These are phyloP conservation scores for Aramus guarauna DNA, from an alignment of 2,113 vertebrate species.

Conservation along the genomic window DNA sequence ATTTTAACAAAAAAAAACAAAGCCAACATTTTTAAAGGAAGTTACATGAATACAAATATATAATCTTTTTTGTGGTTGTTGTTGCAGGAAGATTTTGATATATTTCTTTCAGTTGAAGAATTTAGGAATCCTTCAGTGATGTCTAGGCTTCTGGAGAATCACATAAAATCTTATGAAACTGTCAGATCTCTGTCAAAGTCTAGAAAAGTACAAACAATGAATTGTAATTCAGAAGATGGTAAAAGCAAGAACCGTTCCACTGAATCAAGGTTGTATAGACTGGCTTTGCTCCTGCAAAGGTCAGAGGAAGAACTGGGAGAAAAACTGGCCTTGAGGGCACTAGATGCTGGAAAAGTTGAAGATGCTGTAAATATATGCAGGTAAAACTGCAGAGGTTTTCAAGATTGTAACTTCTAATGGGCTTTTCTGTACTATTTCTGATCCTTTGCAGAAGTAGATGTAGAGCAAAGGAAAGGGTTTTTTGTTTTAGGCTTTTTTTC, in stretches of 20 bases:
- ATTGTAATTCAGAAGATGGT: constrained; percentile 46
- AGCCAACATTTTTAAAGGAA: background rate
- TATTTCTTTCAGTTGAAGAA: constrained; percentile 85
- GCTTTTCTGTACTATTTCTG: background rate
- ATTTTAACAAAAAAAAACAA: background rate
- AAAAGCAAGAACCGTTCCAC: constrained; percentile 61
- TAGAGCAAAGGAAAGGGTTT: background rate
- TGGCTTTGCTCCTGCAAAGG: constrained; percentile 81
- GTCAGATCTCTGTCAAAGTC: constrained; percentile 37
- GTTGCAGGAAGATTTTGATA: constrained; percentile 85
- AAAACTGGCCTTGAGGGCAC: constrained; percentile 80
- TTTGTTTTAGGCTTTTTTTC: background rate
- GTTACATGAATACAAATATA: background rate
- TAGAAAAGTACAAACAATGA: background rate
- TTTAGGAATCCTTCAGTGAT: constrained; percentile 77
- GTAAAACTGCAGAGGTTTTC: constrained; percentile 62
- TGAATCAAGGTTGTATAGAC: constrained; percentile 74
- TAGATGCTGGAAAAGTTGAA: constrained; percentile 80
- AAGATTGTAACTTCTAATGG: background rate
- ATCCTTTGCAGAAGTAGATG: background rate
- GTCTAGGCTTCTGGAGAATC: constrained; percentile 79
- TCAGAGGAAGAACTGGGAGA: constrained; percentile 82
- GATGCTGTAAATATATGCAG: constrained; percentile 85
- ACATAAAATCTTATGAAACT: constrained; percentile 80
- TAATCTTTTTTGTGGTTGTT: background rate